phyloP scores from a whole-genome alignment of 2,888 invertebrate genomes.

The Hemicrepidius hirtus region DNA sequence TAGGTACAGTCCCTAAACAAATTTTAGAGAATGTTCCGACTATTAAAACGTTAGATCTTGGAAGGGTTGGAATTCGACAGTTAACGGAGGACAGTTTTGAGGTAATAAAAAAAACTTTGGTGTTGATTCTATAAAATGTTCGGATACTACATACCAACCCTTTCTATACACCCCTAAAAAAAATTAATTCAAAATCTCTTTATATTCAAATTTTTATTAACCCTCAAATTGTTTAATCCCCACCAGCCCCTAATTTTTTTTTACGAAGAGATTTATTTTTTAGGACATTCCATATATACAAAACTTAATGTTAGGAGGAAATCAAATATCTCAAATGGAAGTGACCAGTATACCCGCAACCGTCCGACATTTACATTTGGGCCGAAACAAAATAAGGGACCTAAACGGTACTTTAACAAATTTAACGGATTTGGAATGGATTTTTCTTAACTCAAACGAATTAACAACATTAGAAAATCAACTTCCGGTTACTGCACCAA shows the following conservation, averaged over 20 bases:
- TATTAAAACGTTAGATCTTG: constrained; percentile 87
- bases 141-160: too few species aligned
- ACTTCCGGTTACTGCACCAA: constrained; percentile 80
- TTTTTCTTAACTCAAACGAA: constrained; percentile 86
- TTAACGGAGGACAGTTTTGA: constrained; percentile 85
- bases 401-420: constrained; percentile 87
- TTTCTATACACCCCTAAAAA: too few species aligned
- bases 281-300: constrained; percentile 79
- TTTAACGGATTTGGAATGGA: constrained; percentile 83
- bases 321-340: constrained; percentile 84
- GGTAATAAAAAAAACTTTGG: constrained; percentile 73
- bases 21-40: constrained; percentile 85
- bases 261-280: too few species aligned
- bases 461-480: constrained; percentile 84
- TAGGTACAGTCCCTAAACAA: constrained; percentile 84
- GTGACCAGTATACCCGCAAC: constrained; percentile 81
- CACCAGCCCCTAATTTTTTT: constrained; percentile 27
- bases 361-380: constrained; percentile 82
- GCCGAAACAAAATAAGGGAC: constrained; percentile 82
- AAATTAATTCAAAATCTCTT: too few species aligned
- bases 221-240: too few species aligned
- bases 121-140: too few species aligned
- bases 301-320: constrained; percentile 83
- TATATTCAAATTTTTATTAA: too few species aligned
- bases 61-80: constrained; percentile 84